A percentile compares a stretch with the other conserved stretches of the same genome.
phyloP scores from a whole-genome alignment of 1,140 invertebrate species.

The Drosophila truncata region DNA sequence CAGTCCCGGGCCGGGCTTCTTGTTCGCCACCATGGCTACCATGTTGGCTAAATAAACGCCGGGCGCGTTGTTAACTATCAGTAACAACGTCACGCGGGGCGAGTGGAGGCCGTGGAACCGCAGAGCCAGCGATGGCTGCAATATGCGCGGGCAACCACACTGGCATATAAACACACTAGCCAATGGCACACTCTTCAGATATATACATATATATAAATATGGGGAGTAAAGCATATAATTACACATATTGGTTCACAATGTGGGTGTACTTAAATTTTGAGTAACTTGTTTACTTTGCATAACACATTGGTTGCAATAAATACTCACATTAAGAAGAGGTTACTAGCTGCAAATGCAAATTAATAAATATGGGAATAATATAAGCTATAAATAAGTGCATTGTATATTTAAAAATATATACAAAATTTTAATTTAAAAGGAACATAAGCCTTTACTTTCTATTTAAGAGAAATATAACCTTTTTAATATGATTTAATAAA shows the following conservation, averaged over 20 bases:
- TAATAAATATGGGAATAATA: not conserved
- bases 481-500: not conserved
- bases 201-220: not conserved
- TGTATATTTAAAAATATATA: too few relatives aligned
- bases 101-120: constrained; percentile 17
- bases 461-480: not conserved
- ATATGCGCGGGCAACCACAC: constrained; percentile 51
- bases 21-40: constrained; percentile 28
- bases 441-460: not conserved
- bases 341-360: not conserved
- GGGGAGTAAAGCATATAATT: constrained; percentile 2
- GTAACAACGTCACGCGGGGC: constrained; percentile 27
- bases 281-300: not conserved
- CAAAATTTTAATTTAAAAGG: not conserved
- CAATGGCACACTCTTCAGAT: constrained; percentile 11
- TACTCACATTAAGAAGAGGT: not conserved
- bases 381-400: not conserved
- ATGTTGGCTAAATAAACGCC: constrained; percentile 69
- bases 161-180: constrained; percentile 46
- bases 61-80: constrained; percentile 51
- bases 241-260: not conserved
- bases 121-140: constrained; percentile 33
- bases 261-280: too few relatives aligned
- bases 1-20: constrained; percentile 4
- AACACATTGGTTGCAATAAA: not conserved